Base-by-base conservation (phyloP, 2,888 invertebrate species). In the Thelaira solivaga region DNA sequence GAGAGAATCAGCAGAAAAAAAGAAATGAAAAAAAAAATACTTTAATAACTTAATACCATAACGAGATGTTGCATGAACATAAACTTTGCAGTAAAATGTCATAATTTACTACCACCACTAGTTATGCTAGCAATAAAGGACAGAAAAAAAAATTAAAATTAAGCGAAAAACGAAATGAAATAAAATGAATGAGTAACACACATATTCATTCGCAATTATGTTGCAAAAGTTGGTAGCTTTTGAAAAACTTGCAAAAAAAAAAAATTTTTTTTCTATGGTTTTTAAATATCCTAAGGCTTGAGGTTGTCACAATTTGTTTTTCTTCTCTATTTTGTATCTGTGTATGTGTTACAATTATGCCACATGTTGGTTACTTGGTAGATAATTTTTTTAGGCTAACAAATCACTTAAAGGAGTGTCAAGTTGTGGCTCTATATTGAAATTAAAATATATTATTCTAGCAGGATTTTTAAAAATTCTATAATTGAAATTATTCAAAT, bases 201-300 rank as follows among this genome's bases (percentile, higher is more conserved):
- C 49, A 49, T 26, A 47, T 22, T 22, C 18, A 53, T 43, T 24
- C 39, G 20, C 20, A 55, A 43, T 4, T 22, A 41, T 36, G 8
- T 65, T 57, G 72, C 36, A 45, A 57, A 67, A 77, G 41, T 74
- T 62, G 22, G 71, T 71, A 74, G 68, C 45, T 53, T 36, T 61
- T 43, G 34, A 55, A 47, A n/a, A 68, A 67, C 61, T 65, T 65
- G 62, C 51, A 69, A 51, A 78, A 47, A 64, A 82, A 83, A 84
- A 64, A 68, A 13, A 53, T 22, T 45, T 53, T 74, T 73, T 73
- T 67, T 74, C 45, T 53, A 57, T 73, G 84, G 84, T 81, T 85
- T n/a, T 87, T 84, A 84, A 87, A 86, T 86, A 83, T 84, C 87
- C 85, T 84, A 84, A 85, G 87, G 86, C 86, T 86, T 85, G 84